A percentile compares a stretch with the other conserved stretches of the same genome.
Conservation (phyloP, 2,888 invertebrate species). For the Ecdyonurus torrentis region DNA sequence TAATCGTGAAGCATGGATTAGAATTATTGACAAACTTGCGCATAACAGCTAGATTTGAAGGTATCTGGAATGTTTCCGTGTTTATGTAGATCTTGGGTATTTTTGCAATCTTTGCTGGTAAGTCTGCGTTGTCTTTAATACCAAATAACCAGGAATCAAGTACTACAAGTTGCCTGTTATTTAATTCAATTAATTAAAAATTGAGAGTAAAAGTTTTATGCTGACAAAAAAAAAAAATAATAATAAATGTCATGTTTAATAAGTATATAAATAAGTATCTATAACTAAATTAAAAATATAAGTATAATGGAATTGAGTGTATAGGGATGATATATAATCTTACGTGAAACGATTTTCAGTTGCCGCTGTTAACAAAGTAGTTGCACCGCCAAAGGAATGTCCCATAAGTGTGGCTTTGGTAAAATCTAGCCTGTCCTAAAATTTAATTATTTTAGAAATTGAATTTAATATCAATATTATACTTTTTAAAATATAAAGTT, state of each 20-base stretch:
- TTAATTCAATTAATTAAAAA: too few relatives aligned
- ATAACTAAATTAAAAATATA: too few relatives aligned
- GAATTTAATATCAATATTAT: too few relatives aligned
- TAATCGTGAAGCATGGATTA: neutral
- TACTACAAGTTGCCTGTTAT: neutral
- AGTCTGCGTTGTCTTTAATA: neutral
- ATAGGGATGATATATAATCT: conserved; percentile 11
- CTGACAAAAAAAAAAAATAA: too few relatives aligned
- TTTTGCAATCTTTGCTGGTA: neutral
- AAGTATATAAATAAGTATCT: too few relatives aligned
- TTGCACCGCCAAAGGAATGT: conserved; percentile 49
- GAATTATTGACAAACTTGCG: neutral
- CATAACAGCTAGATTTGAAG: neutral
- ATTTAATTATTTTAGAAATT: too few relatives aligned
- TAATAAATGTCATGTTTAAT: too few relatives aligned
- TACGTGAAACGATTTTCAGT: conserved; percentile 35
- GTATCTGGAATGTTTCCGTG: neutral
- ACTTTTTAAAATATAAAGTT: too few relatives aligned
- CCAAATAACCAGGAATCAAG: neutral
- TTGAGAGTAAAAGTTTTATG: too few relatives aligned
- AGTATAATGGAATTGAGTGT: neutral
- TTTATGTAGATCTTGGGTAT: neutral
- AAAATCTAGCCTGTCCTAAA: conserved; percentile 27
- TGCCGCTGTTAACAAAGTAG: conserved; percentile 35
- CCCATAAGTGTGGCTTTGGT: conserved; percentile 34